Evolutionary conservation across 1,140 invertebrate genomes (phyloP).

Genomic region (Octopus bimaculoides): DNA sequence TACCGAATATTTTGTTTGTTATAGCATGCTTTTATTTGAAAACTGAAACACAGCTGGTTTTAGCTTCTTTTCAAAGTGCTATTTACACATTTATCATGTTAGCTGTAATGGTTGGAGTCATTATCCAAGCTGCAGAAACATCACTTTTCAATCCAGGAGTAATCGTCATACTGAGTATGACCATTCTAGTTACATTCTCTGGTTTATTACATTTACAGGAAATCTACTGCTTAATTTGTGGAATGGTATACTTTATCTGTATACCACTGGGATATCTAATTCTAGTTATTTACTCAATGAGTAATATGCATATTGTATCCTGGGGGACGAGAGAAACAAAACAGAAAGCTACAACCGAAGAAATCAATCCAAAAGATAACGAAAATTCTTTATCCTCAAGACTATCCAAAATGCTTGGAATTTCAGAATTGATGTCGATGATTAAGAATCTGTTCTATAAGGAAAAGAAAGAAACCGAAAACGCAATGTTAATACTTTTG

Average conservation of each 20-base stretch:
- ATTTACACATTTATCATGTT: slow-evolving; percentile 55
- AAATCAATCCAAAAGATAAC: slow-evolving; percentile 25
- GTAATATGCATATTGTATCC: slow-evolving; percentile 49
- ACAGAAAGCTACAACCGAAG: slow-evolving; percentile 55
- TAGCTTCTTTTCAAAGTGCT: slow-evolving; percentile 40
- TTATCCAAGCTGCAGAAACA: slow-evolving; percentile 35
- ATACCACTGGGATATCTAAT: slow-evolving; percentile 53
- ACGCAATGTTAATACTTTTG: too few relatives aligned
- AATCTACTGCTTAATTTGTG: slow-evolving; percentile 43
- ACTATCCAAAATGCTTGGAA: slow-evolving; percentile 32
- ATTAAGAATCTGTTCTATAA: not conserved
- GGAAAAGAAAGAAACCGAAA: not conserved
- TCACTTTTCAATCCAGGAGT: slow-evolving; percentile 43
- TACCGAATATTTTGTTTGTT: slow-evolving; percentile 60
- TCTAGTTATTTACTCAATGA: slow-evolving; percentile 50
- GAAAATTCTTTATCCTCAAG: slow-evolving; percentile 34
- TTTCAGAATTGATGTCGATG: not conserved
- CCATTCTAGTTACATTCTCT: slow-evolving; percentile 44
- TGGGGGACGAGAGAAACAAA: slow-evolving; percentile 51
- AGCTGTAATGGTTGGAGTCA: slow-evolving; percentile 48
- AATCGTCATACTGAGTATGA: slow-evolving; percentile 41
- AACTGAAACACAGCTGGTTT: slow-evolving; percentile 57
- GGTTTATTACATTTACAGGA: slow-evolving; percentile 51
- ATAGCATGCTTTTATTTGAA: slow-evolving; percentile 58
- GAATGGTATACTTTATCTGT: slow-evolving; percentile 48